Evolutionary conservation across 2,888 invertebrate genomes (phyloP).

Genomic region (Oegoconia quadripuncta): DNA sequence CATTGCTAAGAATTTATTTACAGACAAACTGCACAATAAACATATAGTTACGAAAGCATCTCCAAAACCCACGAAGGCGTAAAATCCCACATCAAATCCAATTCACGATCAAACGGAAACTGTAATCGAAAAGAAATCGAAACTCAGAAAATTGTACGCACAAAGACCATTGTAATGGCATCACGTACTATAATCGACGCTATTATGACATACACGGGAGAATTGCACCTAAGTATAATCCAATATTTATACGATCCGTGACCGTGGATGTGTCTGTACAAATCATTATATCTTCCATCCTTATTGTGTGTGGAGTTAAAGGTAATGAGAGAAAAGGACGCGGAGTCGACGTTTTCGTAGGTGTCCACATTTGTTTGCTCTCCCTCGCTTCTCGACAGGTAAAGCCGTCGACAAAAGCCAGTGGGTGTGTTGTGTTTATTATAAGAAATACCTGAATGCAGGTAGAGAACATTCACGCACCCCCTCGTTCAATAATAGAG

Average conservation of each 20-base stretch:
- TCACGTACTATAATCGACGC: constrained; percentile 75
- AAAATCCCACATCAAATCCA: constrained; percentile 52
- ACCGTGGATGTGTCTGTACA: constrained; percentile 43
- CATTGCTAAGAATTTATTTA: neutral
- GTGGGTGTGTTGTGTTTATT: constrained; percentile 68
- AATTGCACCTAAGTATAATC: constrained; percentile 77
- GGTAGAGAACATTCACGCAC: constrained; percentile 63
- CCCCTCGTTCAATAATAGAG: constrained; percentile 67
- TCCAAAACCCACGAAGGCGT: constrained; percentile 55
- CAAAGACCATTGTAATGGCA: constrained; percentile 70
- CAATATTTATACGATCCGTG: constrained; percentile 74
- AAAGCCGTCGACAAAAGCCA: constrained; percentile 65
- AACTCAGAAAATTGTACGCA: constrained; percentile 56
- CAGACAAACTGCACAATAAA: constrained; percentile 20
- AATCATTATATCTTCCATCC: constrained; percentile 26
- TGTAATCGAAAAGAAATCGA: constrained; percentile 70
- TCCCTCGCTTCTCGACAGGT: constrained; percentile 64
- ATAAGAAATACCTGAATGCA: constrained; percentile 67
- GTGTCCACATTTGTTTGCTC: constrained; percentile 65
- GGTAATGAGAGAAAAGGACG: constrained; percentile 19
- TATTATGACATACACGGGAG: constrained; percentile 75
- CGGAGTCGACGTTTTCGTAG: constrained; percentile 29
- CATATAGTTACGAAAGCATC: constrained; percentile 27
- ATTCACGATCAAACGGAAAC: constrained; percentile 53
- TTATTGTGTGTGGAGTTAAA: constrained; percentile 18